A percentile compares a stretch with the other conserved stretches of the same genome.
These are phyloP conservation scores for Monochamus alternatus DNA, from an alignment of 2,888 invertebrate species.

Conservation along the genomic window DNA sequence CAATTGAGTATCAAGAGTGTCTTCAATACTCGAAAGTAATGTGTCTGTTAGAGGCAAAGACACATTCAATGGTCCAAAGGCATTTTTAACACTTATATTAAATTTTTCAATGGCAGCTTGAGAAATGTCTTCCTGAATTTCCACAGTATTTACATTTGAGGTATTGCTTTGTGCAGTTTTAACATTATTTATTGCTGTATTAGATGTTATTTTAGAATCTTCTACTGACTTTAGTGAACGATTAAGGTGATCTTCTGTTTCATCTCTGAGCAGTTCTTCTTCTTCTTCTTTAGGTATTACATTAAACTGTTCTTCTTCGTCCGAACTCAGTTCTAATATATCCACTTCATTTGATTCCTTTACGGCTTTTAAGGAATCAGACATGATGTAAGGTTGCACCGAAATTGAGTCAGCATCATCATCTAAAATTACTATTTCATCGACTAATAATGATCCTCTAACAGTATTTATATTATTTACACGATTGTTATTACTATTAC, in stretches of 20 bases:
- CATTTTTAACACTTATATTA: too few species aligned
- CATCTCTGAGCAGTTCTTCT: background rate
- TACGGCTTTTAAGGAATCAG: background rate
- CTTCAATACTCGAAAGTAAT: too few species aligned
- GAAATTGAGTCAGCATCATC: background rate
- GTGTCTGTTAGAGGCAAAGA: too few species aligned
- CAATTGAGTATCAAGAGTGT: too few species aligned
- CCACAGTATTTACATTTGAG: too few species aligned
- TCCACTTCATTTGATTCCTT: background rate
- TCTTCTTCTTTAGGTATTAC: background rate
- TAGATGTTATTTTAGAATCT: too few species aligned
- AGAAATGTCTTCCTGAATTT: too few species aligned
- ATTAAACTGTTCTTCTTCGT: conserved; percentile 10
- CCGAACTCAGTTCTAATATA: conserved; percentile 6
- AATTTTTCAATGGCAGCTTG: too few species aligned
- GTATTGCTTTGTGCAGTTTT: too few species aligned
- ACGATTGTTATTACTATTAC: background rate
- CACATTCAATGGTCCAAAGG: too few species aligned
- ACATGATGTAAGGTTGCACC: background rate
- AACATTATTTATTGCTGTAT: too few species aligned
- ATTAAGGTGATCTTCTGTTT: background rate
- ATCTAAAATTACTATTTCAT: conserved; percentile 13
- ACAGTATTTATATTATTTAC: background rate
- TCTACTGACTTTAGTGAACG: background rate
- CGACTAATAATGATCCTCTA: background rate